Evolutionary conservation across 2,113 vertebrate genomes (phyloP).

Genomic region (Alaudala cheleensis): DNA sequence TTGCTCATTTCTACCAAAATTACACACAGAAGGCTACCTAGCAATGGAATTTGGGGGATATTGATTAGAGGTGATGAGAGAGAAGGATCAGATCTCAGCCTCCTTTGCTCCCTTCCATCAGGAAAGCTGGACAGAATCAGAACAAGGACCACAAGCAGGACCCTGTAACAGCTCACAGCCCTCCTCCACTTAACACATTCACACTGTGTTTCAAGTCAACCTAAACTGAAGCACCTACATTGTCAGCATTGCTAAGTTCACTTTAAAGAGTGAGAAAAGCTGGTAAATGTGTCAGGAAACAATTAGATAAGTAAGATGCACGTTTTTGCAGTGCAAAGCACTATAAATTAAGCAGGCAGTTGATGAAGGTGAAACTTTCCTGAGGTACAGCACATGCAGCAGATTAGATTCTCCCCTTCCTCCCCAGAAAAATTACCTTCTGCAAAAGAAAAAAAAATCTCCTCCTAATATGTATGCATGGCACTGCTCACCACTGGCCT

Average conservation of each 20-base stretch:
- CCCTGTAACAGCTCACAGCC: background rate
- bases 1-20: background rate
- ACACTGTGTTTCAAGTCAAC: slow-evolving; percentile 25
- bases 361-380: slow-evolving; percentile 62
- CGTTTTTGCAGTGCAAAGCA: slow-evolving; percentile 62
- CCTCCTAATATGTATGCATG: slow-evolving; percentile 36
- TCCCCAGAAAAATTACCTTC: slow-evolving; percentile 29
- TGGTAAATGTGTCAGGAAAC: slow-evolving; percentile 73
- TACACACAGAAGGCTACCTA: too few species aligned
- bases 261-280: slow-evolving; percentile 68
- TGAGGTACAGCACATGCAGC: slow-evolving; percentile 52
- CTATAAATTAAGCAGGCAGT: slow-evolving; percentile 61
- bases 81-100: background rate
- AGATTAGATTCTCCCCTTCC: background rate
- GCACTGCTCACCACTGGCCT: background rate
- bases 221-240: slow-evolving; percentile 56
- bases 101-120: background rate
- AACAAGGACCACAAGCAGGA: background rate
- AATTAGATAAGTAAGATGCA: slow-evolving; percentile 62
- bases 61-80: background rate
- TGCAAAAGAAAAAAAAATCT: background rate
- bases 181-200: background rate
- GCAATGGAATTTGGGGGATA: background rate
- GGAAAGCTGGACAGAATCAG: background rate
- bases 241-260: slow-evolving; percentile 67